Evolutionary conservation across 2,113 vertebrate species (phyloP).

Genomic region (Brachyistius frenatus): DNA sequence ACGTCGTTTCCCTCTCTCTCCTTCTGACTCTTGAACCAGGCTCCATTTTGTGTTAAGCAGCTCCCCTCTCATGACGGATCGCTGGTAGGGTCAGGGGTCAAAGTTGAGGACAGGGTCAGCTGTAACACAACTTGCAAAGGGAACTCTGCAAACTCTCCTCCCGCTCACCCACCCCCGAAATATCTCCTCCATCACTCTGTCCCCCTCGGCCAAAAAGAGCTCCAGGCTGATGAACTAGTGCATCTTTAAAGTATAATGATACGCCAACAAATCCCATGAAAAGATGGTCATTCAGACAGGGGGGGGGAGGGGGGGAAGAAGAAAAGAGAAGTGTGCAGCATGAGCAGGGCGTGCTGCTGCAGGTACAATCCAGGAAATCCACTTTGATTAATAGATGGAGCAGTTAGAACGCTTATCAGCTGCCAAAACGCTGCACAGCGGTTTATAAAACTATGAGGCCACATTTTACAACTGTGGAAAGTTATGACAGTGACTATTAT

Average conservation of each 20-base stretch:
- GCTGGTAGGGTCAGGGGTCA: constrained; percentile 93
- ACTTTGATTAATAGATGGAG: constrained; percentile 23
- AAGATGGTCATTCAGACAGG: neutral
- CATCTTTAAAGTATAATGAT: constrained; percentile 71
- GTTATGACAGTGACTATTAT: no score
- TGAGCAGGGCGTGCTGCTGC: neutral
- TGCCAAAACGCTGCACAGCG: no score
- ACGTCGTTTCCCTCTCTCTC: constrained; percentile 33
- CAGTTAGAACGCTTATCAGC: neutral
- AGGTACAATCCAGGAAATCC: constrained; percentile 6
- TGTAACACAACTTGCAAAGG: constrained; percentile 95
- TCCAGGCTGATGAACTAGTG: constrained; percentile 84
- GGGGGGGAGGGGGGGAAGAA: no score
- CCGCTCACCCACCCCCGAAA: constrained; percentile 59
- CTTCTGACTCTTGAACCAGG: constrained; percentile 90
- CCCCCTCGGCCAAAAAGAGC: neutral
- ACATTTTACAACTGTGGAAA: no score
- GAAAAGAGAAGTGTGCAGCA: neutral
- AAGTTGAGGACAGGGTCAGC: constrained; percentile 99
- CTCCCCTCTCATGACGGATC: constrained; percentile 98
- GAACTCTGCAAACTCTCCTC: constrained; percentile 89
- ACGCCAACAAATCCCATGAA: constrained; percentile 27
- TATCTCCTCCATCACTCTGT: constrained; percentile 26
- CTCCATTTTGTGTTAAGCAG: constrained; percentile 99
- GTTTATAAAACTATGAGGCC: no score